Percentiles rank a stretch among this genome's conserved stretches.
Evolutionary conservation across 2,797 vertebrate genomes (phyloP).

Genomic region (Brachymystax lenok): DNA sequence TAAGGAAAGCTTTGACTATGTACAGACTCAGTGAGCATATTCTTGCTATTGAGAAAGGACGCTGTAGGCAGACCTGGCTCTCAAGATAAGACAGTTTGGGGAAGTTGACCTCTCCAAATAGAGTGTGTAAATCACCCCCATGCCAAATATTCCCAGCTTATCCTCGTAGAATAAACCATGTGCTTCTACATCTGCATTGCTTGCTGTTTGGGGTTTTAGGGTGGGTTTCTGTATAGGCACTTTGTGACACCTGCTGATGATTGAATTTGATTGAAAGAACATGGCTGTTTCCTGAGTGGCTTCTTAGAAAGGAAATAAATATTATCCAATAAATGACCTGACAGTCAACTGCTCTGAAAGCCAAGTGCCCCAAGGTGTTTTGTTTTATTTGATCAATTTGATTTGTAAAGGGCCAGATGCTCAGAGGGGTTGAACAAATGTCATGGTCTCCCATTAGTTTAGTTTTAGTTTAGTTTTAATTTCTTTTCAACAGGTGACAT

Average conservation of each 20-base stretch:
- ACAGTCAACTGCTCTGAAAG: conserved; percentile 60
- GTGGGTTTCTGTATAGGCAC: too few relatives aligned
- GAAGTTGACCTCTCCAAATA: conserved; percentile 59
- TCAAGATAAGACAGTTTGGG: conserved; percentile 19
- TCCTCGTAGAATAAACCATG: too few relatives aligned
- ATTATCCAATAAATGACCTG: conserved; percentile 64
- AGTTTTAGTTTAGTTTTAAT: conserved; percentile 40
- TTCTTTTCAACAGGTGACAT: conserved; percentile 46
- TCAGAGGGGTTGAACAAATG: conserved; percentile 67
- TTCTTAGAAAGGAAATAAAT: conserved; percentile 64
- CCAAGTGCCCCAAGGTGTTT: conserved; percentile 41
- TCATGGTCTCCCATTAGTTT: conserved; percentile 56
- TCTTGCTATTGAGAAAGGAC: too few relatives aligned
- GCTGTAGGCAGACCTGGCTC: too few relatives aligned
- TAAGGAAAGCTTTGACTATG: too few relatives aligned
- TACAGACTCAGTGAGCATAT: too few relatives aligned
- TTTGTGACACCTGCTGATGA: too few relatives aligned
- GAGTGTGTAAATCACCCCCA: conserved; percentile 72
- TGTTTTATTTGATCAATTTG: conserved; percentile 66
- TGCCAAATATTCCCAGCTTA: too few relatives aligned
- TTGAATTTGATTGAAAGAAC: conserved; percentile 41
- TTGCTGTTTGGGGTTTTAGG: too few relatives aligned
- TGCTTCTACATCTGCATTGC: too few relatives aligned
- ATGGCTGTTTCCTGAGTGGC: conserved; percentile 44
- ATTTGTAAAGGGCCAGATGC: conserved; percentile 76